Base-by-base conservation (phyloP, 53 echinoderm and acorn worm genomes). In the Stichopus horrens region DNA sequence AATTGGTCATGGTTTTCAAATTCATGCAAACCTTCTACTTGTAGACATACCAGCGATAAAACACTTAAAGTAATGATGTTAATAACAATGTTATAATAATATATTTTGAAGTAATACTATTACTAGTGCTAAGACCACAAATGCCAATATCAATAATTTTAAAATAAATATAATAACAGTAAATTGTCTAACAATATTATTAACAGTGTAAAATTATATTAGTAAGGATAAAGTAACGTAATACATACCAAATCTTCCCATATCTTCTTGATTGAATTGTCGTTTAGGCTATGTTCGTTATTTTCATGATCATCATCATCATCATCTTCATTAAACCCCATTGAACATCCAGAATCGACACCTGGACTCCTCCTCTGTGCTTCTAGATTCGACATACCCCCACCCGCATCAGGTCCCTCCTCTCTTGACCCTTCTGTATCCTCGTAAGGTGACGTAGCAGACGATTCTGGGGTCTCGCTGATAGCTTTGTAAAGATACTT, bases 291-390 rank as follows among this genome's bases (percentile, higher is more conserved):
- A n/a, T 13, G 10, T 13, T 10, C 16, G 63, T 14, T 14, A 60
- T 71, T 5, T 76, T 76, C 77, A n/a, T n/a, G n/a, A 4, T 84
- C 87, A 5, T 74, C 87, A 52, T 87, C 87, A 54, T 87, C 87
- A 18, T 87, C 87, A 53, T 75, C 74, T 19, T 87, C 87, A 8
- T 55, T 74, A 75, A 75, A 87, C 5, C 87, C 87, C 9, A 87
- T 75, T 1, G 87, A 87, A 57, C 87, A 87, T 4, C 87, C 87
- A 55, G 87, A 87, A 22, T 87, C 87, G 56, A 75, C 87, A 5
- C 75, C 87, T 74, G 87, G 87, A 74, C 87, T 87, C 74, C 87
- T 74, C 7, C 87, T 54, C 57, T 87, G 54, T 55, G 74, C 18
- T 9, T 87, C 87, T 55, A 75, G 87, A 57, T 75, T 87, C 21